These are phyloP conservation scores for Ptychadena robeensis DNA, from an alignment of 2,797 vertebrate genomes.

Conservation along the genomic window DNA sequence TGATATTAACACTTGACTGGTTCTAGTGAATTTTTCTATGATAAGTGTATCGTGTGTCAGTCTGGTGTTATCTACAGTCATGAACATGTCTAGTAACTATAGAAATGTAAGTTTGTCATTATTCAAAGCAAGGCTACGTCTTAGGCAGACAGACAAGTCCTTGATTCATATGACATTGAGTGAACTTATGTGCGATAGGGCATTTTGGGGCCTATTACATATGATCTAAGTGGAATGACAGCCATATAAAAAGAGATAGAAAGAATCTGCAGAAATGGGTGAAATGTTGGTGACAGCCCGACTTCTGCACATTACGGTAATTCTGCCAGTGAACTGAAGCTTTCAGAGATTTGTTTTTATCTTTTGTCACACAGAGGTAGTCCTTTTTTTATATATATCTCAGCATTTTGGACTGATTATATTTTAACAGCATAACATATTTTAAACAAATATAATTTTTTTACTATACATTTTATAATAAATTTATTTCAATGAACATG, in stretches of 20 bases:
- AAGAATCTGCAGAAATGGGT: slow-evolving; percentile 28
- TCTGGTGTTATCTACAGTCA: slow-evolving; percentile 47
- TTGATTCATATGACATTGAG: slow-evolving; percentile 54
- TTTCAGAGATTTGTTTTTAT: slow-evolving; percentile 39
- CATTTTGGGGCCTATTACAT: slow-evolving; percentile 58
- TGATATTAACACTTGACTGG: slow-evolving; percentile 39
- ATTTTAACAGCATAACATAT: slow-evolving; percentile 18
- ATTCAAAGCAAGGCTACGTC: slow-evolving; percentile 48
- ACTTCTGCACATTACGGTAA: slow-evolving; percentile 51
- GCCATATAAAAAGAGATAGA: slow-evolving; percentile 41
- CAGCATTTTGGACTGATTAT: too few relatives aligned
- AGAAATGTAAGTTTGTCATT: slow-evolving; percentile 58
- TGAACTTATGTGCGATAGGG: slow-evolving; percentile 37
- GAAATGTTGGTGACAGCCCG: slow-evolving; percentile 19
- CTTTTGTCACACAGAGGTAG: slow-evolving; percentile 19
- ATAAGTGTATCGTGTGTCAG: slow-evolving; percentile 32
- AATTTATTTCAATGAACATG: background rate
- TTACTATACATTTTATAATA: background rate
- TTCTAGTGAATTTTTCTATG: slow-evolving; percentile 10
- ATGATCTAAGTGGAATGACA: slow-evolving; percentile 51
- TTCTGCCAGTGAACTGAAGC: slow-evolving; percentile 45
- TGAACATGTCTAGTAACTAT: slow-evolving; percentile 53
- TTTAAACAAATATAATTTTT: background rate
- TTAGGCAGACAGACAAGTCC: slow-evolving; percentile 43
- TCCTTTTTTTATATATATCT: too few relatives aligned